These are phyloP conservation scores for Cyrtonyx montezumae DNA, from an alignment of 2,113 vertebrate species.

Conservation along the genomic window DNA sequence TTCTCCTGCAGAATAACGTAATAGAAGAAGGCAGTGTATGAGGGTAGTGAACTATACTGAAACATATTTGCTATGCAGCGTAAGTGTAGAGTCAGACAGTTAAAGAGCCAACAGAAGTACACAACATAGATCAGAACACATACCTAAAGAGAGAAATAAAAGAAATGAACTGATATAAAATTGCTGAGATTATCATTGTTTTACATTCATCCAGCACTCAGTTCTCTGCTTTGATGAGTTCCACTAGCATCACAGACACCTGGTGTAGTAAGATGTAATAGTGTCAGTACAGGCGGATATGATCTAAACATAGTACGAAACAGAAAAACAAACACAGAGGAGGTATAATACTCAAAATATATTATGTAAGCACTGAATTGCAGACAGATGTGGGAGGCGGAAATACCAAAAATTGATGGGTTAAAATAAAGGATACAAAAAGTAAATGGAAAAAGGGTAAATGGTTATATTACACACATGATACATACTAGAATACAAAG, in stretches of 20 bases:
- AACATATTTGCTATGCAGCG: neutral
- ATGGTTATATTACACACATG: neutral
- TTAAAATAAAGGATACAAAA: constrained; percentile 38
- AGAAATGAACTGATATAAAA: neutral
- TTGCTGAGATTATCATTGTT: neutral
- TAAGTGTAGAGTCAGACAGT: neutral
- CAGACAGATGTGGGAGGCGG: constrained; percentile 64
- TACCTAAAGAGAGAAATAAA: neutral
- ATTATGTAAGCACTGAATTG: constrained; percentile 35
- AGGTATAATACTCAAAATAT: constrained; percentile 54
- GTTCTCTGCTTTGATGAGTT: neutral
- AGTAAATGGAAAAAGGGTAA: neutral
- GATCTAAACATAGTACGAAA: constrained; percentile 29
- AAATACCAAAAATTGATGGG: constrained; percentile 54
- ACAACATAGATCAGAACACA: neutral
- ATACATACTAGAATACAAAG: neutral
- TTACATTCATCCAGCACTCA: neutral
- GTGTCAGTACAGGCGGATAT: constrained; percentile 30
- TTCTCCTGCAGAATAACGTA: constrained; percentile 82
- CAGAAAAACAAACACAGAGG: constrained; percentile 55
- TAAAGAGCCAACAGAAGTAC: neutral
- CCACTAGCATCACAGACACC: neutral
- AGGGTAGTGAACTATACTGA: neutral
- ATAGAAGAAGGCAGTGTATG: neutral
- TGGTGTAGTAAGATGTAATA: neutral